These are phyloP conservation scores for Blastomussa wellsi DNA, from an alignment of 92 coral and sea anemone species.

Conservation along the genomic window DNA sequence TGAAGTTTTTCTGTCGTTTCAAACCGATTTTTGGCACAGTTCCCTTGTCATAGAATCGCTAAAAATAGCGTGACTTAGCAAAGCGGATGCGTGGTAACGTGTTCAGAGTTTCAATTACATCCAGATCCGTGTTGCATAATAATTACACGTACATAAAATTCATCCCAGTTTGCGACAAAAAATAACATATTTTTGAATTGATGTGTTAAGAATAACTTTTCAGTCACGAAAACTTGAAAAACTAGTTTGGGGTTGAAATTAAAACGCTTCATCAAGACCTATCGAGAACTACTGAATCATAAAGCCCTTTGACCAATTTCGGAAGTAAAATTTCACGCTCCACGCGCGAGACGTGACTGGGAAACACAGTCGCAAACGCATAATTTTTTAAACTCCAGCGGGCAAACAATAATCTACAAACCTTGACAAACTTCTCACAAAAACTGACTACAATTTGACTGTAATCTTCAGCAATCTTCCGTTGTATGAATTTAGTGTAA, in stretches of 20 bases:
- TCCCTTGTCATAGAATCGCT: neutral
- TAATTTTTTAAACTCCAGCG: neutral
- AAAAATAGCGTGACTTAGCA: neutral
- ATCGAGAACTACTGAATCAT: neutral
- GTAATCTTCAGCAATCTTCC: neutral
- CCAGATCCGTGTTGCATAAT: neutral
- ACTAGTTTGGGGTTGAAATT: slow-evolving; percentile 1
- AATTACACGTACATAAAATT: neutral
- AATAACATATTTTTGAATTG: neutral
- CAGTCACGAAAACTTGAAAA: slow-evolving; percentile 3
- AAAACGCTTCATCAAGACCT: neutral
- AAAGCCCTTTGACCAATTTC: neutral
- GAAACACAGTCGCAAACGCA: neutral
- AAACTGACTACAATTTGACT: neutral
- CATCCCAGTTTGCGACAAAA: neutral
- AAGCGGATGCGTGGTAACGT: neutral
- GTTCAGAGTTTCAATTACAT: slow-evolving; percentile 3
- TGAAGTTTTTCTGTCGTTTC: neutral
- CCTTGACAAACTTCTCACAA: neutral
- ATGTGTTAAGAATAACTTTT: neutral
- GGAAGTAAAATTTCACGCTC: neutral
- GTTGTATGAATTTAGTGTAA: neutral
- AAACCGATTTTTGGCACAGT: neutral
- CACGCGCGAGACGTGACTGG: neutral
- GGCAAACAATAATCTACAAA: neutral